phyloP scores from a whole-genome alignment of 2,888 invertebrate species.

The Sarcophaga rosellei region DNA sequence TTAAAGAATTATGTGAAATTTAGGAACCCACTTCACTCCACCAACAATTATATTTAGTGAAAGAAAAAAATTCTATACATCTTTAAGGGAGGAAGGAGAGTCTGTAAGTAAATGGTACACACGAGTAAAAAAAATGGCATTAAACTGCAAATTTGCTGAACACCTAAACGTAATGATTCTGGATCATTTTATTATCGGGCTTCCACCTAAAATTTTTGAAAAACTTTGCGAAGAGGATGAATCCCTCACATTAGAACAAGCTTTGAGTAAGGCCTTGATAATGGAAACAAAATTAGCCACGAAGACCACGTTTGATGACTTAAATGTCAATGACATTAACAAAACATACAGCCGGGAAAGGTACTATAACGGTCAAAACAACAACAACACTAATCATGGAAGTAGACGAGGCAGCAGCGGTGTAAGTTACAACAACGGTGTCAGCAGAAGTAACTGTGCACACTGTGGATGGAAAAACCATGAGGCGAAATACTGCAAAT shows the following conservation, averaged over 20 bases:
- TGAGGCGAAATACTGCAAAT: constrained; percentile 12
- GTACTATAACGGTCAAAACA: constrained; percentile 2
- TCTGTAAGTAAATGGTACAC: constrained; percentile 20
- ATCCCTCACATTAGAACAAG: not conserved
- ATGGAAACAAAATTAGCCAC: constrained; percentile 34
- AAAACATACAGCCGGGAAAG: not conserved
- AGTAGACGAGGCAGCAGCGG: not conserved
- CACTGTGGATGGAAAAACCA: constrained; percentile 43
- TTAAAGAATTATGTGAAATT: not conserved
- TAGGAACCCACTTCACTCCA: constrained; percentile 5
- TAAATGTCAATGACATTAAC: constrained; percentile 42
- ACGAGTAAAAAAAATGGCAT: constrained; percentile 23
- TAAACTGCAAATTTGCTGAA: constrained; percentile 33
- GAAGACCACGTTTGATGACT: not conserved
- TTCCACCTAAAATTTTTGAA: constrained; percentile 31
- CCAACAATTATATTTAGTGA: constrained; percentile 21
- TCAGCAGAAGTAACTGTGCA: constrained; percentile 1
- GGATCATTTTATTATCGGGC: constrained; percentile 26
- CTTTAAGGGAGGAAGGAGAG: constrained; percentile 13
- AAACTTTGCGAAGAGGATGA: constrained; percentile 43
- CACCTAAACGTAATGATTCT: constrained; percentile 24
- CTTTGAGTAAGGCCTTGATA: constrained; percentile 30
- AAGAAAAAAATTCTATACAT: constrained; percentile 20
- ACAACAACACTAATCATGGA: not conserved
- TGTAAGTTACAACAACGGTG: not conserved